Evolutionary conservation across 2,113 vertebrate genomes (phyloP), one percentile per base, ranked within the genome.

Genomic region (Halichoeres trimaculatus): DNA sequence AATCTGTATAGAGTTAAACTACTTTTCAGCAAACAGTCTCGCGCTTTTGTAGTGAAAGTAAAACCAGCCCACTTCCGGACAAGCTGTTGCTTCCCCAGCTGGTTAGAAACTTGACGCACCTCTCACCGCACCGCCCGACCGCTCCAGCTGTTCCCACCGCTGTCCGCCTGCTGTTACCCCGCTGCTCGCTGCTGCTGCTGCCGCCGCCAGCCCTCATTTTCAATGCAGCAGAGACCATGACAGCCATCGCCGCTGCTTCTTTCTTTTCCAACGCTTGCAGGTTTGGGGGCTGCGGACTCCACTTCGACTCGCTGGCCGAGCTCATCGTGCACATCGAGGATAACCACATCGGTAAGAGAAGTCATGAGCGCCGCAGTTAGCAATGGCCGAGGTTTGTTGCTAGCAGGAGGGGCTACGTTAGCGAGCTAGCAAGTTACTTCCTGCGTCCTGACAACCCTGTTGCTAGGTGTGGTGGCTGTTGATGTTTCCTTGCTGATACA

Each of bases 291-390:
- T 98, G 97, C 93, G 96, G 97, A 80, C 96, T 96, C 20, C 95
- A 96, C 93, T 97, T 98, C 89, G 95, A 96, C 72, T 95, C 94
- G 74, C 92, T 98, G 93, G 92, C 94, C 70, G 97, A 98, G 91
- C 96, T 98, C 76, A 98, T 98, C 89, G 95, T 95, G 86, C 96
- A 98, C 94, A 98, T 98, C 89, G 96, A 98, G 87, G 97, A 97
- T 85, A 96, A 91, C 93, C 97, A 98, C 90, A 98, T 98, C 93
- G 96, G 97, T 98, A 90, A 94, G 93, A 69, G 4, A 8, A 54
- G 63, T 26, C 50, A 13, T 5, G 10, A 59, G 38, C 75, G 62
- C 63, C 62, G 50, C 64, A 22, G 77, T 65, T 50, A 45, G 80
- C 85, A 62, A 80, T 85, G 83, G 86, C 85, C 82, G 80, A 76